Evolutionary conservation across 1,140 invertebrate genomes (phyloP), one percentile per base, ranked within the genome.

Genomic region (Dreissena rostriformis): DNA sequence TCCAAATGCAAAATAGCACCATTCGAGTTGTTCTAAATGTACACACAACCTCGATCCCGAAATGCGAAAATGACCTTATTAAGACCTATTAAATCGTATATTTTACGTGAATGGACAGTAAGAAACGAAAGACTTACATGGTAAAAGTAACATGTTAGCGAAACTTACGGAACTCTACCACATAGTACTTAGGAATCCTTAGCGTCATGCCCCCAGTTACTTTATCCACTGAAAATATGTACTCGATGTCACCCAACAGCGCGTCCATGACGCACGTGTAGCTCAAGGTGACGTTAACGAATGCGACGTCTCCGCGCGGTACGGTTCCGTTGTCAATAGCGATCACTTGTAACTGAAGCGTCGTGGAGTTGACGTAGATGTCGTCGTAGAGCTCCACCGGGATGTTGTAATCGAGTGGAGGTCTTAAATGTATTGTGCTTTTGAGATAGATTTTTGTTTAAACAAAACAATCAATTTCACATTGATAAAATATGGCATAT

Each of bases 251-350:
- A 22, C 87, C 83, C 84, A 84, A 90, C 10, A 82, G 39, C 11
- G 81, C 88, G 75, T 70, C 79, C 57, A 89, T 71, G 5, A 89
- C 81, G 71, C 88, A 89, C 1, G 86, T 87, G 74, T 88, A 88
- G 73, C 82, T 86, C 8, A 89, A 39, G 15, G 72, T 81, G 24
- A 89, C 29, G 15, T 66, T 71, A 12, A 88, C 84, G 15, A 57
- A 65, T 14, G 86, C 87, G 8, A 39, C 22, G 17, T 84, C 80
- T 19, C 88, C 88, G 8, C 84, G 67, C 51, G 65, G 75, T 26
- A 87, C 83, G 15, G 80, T 81, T 17, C 88, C 88, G 11, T 84
- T 80, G 70, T 89, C 87, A 49, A 88, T 81, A 24, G 81, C 86
- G 51, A 86, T 71, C 7, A 88, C 73, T n/a, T 81, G 52, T 66